Evolutionary conservation across 1,140 invertebrate genomes (phyloP).

Genomic region (Limonius californicus): DNA sequence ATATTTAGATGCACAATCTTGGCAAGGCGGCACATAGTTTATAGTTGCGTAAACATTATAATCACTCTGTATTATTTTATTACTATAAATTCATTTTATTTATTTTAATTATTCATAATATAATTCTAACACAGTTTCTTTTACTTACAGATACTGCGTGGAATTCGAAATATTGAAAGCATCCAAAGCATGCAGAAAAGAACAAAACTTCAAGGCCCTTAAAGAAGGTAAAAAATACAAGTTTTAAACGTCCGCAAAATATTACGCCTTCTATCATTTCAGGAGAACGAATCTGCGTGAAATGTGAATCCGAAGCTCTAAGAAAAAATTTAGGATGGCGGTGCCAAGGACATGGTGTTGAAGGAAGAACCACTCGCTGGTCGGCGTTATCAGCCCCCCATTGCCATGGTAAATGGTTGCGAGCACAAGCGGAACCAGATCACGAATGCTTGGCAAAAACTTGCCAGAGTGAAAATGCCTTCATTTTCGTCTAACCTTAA

Average conservation of each 20-base stretch:
- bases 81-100: too few species aligned
- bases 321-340: slow-evolving; percentile 68
- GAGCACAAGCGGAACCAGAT: slow-evolving; percentile 56
- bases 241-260: too few species aligned
- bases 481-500: slow-evolving; percentile 60
- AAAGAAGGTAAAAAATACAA: slow-evolving; percentile 77
- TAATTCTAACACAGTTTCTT: neutral
- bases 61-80: too few species aligned
- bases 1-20: too few species aligned
- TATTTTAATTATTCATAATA: too few species aligned
- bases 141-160: slow-evolving; percentile 71
- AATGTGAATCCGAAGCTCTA: slow-evolving; percentile 72
- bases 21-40: too few species aligned
- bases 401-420: slow-evolving; percentile 82
- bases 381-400: slow-evolving; percentile 70
- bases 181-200: slow-evolving; percentile 72
- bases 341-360: slow-evolving; percentile 72
- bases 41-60: too few species aligned
- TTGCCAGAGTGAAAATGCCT: slow-evolving; percentile 58
- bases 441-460: slow-evolving; percentile 49
- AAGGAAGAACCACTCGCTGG: slow-evolving; percentile 69
- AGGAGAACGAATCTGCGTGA: slow-evolving; percentile 70
- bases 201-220: slow-evolving; percentile 63
- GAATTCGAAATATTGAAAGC: slow-evolving; percentile 77
- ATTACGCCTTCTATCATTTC: slow-evolving; percentile 30